Evolutionary conservation across 2,888 invertebrate species (phyloP), one percentile per base, ranked within the genome.

Genomic region (Dysmachus trigonus): DNA sequence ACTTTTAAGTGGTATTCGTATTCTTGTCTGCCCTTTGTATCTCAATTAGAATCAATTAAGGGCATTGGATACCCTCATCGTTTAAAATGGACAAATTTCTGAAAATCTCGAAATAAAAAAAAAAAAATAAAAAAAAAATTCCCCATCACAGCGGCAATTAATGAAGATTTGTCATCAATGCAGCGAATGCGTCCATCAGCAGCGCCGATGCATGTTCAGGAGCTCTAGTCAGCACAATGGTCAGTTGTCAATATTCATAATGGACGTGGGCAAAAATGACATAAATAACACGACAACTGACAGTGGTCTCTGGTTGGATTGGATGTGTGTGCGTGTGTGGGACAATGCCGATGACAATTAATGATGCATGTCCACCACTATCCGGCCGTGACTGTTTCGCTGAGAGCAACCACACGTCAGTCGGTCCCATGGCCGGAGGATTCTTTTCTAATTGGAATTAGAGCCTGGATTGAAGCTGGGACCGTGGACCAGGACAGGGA

Each of bases 221-320:
- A 15, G 73, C 18, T 76, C 38, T 79, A 30, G 79, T 51, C 51
- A 79, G 51, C 79, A 51, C 27, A 79, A 79, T 79, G 51, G 79
- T 30, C 79, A 79, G 77, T 79, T 79, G 79, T 79, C 79, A 79
- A 79, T 79, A 79, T 79, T 51, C 79, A 79, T 79, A 79, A 51
- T 30, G 33, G 79, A 38, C 76, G 38, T 35, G 31, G 51, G 27
- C 62, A 79, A 79, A 79, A 79, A 79, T 79, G 51, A 51, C 79
- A 79, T 47, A 79, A 79, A 79, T 51, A 27, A 47, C 27, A 79
- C 3, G 62, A 31, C n/a, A 18, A 15, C 51, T 79, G 47, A 51
- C 79, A 79, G 31, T 47, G 6, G 27, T 15, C 1, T 33, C n/a
- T n/a, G n/a, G 38, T 10, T 77, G 35, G 18, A 41, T 33, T 6